These are phyloP conservation scores for Synchiropus splendidus DNA, from an alignment of 2,113 vertebrate genomes.

Conservation along the genomic window DNA sequence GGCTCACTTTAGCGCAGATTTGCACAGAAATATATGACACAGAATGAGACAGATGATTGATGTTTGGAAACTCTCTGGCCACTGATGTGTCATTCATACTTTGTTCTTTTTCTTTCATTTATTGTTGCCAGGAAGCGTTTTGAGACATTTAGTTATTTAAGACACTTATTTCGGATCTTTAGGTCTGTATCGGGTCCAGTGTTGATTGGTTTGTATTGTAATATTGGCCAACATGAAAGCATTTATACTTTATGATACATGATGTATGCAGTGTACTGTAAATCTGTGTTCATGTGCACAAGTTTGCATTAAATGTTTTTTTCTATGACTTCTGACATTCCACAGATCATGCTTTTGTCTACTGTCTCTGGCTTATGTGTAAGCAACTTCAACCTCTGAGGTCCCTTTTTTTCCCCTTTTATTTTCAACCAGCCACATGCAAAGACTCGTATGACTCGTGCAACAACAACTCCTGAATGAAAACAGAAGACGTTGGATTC, in stretches of 20 bases:
- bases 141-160: not conserved
- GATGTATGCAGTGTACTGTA: constrained; percentile 63
- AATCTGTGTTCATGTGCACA: constrained; percentile 65
- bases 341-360: too few species aligned
- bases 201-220: not conserved
- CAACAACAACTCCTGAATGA: too few species aligned
- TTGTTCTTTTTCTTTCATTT: too few species aligned
- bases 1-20: constrained; percentile 37
- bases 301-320: constrained; percentile 64
- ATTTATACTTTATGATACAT: constrained; percentile 61
- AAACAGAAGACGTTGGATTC: too few species aligned
- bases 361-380: too few species aligned
- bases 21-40: constrained; percentile 33
- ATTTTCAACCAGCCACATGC: too few species aligned
- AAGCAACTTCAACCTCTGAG: too few species aligned
- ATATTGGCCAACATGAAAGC: constrained; percentile 47
- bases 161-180: not conserved
- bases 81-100: constrained; percentile 14
- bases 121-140: too few species aligned
- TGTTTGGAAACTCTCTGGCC: constrained; percentile 37
- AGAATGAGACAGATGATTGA: constrained; percentile 23
- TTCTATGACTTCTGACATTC: constrained; percentile 7
- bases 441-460: too few species aligned
- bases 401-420: too few species aligned
- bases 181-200: too few species aligned